These are phyloP conservation scores for Augiades crinisus DNA, from an alignment of 2,888 invertebrate species.

Conservation along the genomic window DNA sequence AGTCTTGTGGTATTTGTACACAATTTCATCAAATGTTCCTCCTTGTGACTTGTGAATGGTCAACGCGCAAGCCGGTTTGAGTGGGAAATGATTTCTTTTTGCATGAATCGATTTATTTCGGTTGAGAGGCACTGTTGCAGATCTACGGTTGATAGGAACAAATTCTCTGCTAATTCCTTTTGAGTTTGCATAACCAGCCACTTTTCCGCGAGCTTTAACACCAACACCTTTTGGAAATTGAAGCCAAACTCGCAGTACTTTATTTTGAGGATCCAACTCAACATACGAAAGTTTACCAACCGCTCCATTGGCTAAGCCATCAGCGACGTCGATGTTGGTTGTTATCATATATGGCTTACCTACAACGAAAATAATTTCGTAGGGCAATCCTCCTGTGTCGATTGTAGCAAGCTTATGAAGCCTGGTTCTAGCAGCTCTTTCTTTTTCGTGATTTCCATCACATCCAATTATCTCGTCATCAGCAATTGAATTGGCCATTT, in stretches of 20 bases:
- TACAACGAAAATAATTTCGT: conserved; percentile 32
- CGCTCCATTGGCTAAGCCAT: conserved; percentile 36
- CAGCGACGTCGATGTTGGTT: conserved; percentile 35
- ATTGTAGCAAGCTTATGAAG: conserved; percentile 34
- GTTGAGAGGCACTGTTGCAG: no score
- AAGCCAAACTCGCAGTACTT: conserved; percentile 27
- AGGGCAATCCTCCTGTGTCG: conserved; percentile 35
- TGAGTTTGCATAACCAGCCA: no score
- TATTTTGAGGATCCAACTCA: conserved; percentile 31
- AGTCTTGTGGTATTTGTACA: no score
- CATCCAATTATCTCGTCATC: background rate
- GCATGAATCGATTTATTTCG: no score
- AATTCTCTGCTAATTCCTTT: no score
- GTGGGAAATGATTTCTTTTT: no score
- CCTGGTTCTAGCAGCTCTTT: conserved; percentile 2
- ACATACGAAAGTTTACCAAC: conserved; percentile 35
- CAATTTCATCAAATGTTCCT: no score
- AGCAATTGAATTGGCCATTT: background rate
- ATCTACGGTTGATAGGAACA: no score
- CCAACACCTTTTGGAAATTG: no score
- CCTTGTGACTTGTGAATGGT: no score
- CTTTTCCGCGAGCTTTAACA: no score
- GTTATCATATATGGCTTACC: conserved; percentile 33
- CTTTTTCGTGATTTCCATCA: background rate
- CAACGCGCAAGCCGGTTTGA: no score